Conservation (phyloP, 2,113 vertebrate genomes). For the Pristiophorus japonicus region DNA sequence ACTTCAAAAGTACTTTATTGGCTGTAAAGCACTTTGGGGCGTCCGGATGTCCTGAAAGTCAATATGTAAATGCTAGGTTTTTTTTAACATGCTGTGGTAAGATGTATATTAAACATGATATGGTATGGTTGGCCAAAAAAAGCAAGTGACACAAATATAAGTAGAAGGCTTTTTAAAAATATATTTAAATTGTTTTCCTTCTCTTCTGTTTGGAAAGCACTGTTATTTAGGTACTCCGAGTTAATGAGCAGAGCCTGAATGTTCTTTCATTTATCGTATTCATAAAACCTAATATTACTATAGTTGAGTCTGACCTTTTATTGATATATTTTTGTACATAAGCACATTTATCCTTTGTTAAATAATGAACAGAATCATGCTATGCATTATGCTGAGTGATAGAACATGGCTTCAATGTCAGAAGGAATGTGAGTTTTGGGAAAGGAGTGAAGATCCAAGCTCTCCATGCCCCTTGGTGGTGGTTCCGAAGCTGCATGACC, state of each 20-base stretch:
- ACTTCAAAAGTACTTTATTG: too few relatives aligned
- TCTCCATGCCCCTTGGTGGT: not conserved
- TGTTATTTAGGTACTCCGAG: not conserved
- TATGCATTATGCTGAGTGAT: not conserved
- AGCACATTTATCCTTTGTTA: not conserved
- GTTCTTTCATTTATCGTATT: not conserved
- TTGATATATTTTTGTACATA: not conserved
- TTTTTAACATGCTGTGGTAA: too few relatives aligned
- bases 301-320: not conserved
- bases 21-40: too few relatives aligned
- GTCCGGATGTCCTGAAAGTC: too few relatives aligned
- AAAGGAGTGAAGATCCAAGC: not conserved
- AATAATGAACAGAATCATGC: not conserved
- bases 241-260: not conserved
- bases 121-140: too few relatives aligned
- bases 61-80: too few relatives aligned
- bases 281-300: not conserved
- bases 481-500: not conserved
- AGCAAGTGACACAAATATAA: too few relatives aligned
- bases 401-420: not conserved
- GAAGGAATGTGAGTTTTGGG: not conserved
- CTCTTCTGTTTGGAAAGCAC: too few relatives aligned
- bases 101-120: too few relatives aligned
- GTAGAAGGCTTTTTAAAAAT: too few relatives aligned
- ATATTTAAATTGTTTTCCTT: too few relatives aligned